Base-by-base conservation (phyloP, 1,140 invertebrate genomes). In the Uloborus diversus region DNA sequence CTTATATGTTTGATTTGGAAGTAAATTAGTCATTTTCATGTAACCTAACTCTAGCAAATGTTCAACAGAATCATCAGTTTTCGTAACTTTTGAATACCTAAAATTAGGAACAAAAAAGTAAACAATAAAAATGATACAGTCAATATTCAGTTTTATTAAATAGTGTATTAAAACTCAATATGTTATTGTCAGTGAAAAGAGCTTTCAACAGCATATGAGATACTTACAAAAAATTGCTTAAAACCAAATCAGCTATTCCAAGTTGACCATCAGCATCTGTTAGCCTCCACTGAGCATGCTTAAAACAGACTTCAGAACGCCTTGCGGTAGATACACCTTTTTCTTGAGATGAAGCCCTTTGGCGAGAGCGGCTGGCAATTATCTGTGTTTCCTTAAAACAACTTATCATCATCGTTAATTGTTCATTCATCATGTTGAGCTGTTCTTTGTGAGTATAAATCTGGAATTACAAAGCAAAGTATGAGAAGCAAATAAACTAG, bases 251-350 rank as follows among this genome's bases (percentile, higher is more conserved):
- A 2, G 97, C 94, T 82, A 99, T 96, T 59, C 96, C 97, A 59
- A 99, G 91, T 86, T 98, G 97, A 0, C 98, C 97, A 89, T 99
- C 97, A 5, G 94, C 92, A 87, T 99, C 96, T 0, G 97, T 99
- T 28, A 99, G 90, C 66, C 96, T 87, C 98, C 98, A 99, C 82
- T 96, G 93, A n/a, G 97, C 97, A 86, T 97, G 94, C 87, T 98
- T 98, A 86, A 99, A 99, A 86, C 96, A 99, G 82, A 99, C 98
- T 89, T 99, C 97, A 85, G 96, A 97, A 27, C 94, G 92, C 53
- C 96, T 88, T 9, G 96, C 93, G 35, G 95, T 92, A 2, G 91
- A 91, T 0, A 87, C 84, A 33, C 92, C 90, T 37, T 91, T 64
- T 14, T 82, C 82, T 27, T 84, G 81, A 32, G 78, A 71, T 17